Conservation (phyloP, 2,888 invertebrate species). For the Tiphia femorata region DNA sequence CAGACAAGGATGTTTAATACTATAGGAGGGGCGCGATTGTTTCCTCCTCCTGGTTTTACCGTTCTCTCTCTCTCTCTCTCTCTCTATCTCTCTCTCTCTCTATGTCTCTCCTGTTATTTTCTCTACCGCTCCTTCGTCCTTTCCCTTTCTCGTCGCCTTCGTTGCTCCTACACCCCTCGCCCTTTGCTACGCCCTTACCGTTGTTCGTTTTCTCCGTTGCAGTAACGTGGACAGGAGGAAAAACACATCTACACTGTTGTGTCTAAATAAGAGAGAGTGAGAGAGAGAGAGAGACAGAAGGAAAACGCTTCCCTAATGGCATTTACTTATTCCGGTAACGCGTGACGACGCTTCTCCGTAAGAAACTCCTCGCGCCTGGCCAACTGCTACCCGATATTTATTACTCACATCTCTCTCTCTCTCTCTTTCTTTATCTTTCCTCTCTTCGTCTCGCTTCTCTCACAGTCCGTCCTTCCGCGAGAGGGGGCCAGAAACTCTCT, state of each 20-base stretch:
- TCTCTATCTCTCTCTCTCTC: no score
- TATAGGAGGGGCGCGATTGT: slow-evolving; percentile 17
- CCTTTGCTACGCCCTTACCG: background rate
- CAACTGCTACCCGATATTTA: slow-evolving; percentile 2
- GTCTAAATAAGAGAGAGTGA: slow-evolving; percentile 13
- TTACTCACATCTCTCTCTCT: no score
- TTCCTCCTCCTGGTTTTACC: slow-evolving; percentile 7
- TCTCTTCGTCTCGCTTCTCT: slow-evolving; percentile 3
- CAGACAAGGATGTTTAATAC: slow-evolving; percentile 30
- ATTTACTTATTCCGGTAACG: slow-evolving; percentile 4
- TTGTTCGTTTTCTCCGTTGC: background rate
- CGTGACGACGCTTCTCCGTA: background rate
- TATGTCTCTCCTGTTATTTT: no score
- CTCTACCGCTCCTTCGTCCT: background rate
- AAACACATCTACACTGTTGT: slow-evolving; percentile 18
- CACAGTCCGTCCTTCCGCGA: background rate
- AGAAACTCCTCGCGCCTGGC: background rate
- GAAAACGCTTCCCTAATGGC: slow-evolving; percentile 19
- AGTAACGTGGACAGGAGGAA: background rate
- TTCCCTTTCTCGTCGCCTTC: background rate
- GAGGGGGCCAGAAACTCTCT: no score
- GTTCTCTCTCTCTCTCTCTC: no score
- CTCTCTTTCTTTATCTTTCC: background rate
- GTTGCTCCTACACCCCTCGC: background rate
- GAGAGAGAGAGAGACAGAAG: no score